Evolutionary conservation across 2,797 vertebrate species (phyloP), one percentile per base, ranked within the genome.

Genomic region (Microctenopoma lineatum): DNA sequence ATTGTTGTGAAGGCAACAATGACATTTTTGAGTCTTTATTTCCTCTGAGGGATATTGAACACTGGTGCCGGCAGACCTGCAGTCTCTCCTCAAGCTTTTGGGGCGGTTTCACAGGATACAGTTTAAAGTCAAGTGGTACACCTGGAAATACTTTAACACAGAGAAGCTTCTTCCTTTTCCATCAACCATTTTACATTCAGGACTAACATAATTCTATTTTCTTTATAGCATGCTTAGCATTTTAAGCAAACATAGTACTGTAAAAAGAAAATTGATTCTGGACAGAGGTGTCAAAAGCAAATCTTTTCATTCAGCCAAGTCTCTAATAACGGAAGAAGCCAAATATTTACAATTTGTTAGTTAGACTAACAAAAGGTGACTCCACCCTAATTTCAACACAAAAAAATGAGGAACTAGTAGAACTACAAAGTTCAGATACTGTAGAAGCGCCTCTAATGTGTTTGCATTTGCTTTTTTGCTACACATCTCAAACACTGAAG

Each of bases 31-130:
- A 83, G 66, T 84, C 73, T 86, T 84, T 80, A 44, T 79, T 84
- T 85, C 60, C 59, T 71, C 75, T 73, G 85, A 85, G 84, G 81
- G 73, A 88, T 81, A 55, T 86, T 73, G 72, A 90, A 88, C 86
- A 86, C 87, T 81, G 90, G 89, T 88, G 90, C 88, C 88, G 85
- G 83, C 88, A 87, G 81, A 87, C 87, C 80, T 84, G 87, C 87
- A 85, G 87, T 89, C 87, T 90, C 89, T 89, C 87, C 88, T 92
- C 85, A 79, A 87, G 83, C 73, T 86, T 21, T 80, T 67, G 90
- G 91, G 87, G 29, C 51, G 81, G 86, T 89, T 88, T 84, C 73
- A 36, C 65, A 0, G 45, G 53, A 29, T n/a, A 9, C 69, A 39
- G 80, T 85, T 86, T 81, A 57, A 75, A 80, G 44, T 68, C 32